Conservation (phyloP, 2,888 invertebrate genomes). For the Dione vanillae region DNA sequence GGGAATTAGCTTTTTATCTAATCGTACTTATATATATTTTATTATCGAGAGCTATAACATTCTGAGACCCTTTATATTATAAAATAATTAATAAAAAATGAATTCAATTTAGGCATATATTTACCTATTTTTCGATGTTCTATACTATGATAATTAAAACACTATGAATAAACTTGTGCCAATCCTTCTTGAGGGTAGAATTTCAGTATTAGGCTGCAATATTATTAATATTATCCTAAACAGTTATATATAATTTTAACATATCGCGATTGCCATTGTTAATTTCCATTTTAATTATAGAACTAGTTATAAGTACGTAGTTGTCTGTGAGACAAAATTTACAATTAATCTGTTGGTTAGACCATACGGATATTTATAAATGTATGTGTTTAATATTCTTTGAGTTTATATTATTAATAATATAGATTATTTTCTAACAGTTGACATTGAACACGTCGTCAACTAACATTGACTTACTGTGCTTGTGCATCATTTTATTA, state of each 20-base stretch:
- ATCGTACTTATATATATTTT: constrained; percentile 19
- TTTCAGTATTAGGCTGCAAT: constrained; percentile 32
- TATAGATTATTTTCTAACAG: background rate
- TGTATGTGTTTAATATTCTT: background rate
- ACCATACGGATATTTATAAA: constrained; percentile 19
- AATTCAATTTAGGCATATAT: constrained; percentile 40
- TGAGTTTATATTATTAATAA: constrained; percentile 2
- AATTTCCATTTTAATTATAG: constrained; percentile 11
- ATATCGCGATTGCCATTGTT: constrained; percentile 11
- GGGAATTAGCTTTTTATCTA: constrained; percentile 21
- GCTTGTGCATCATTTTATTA: background rate
- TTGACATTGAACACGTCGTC: background rate
- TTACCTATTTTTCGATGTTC: constrained; percentile 46
- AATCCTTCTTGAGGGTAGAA: constrained; percentile 36
- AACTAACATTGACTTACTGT: background rate
- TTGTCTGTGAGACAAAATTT: constrained; percentile 22
- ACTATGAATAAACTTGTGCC: constrained; percentile 38
- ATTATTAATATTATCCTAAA: constrained; percentile 9
- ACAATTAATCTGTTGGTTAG: constrained; percentile 15
- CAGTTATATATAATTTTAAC: constrained; percentile 9
- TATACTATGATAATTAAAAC: constrained; percentile 41
- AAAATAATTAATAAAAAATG: constrained; percentile 23
- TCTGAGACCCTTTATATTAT: constrained; percentile 32
- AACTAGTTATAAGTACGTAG: constrained; percentile 7
- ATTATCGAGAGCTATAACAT: constrained; percentile 35